Conservation (phyloP, 2,888 invertebrate genomes). For the Trichogramma evanescens region DNA sequence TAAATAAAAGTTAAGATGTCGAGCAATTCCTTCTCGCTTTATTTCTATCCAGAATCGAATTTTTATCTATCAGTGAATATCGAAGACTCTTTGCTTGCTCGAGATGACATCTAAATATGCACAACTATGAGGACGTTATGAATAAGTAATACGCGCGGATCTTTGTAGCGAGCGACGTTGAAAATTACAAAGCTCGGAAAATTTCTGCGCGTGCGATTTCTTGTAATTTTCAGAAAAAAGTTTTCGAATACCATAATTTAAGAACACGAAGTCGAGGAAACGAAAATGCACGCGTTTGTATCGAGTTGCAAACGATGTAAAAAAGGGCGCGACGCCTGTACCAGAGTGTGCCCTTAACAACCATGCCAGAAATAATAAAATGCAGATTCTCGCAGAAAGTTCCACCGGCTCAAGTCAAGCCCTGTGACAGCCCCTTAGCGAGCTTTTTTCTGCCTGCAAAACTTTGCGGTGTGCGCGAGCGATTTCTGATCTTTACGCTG, state of each 20-base stretch:
- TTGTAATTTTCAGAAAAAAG: too few species aligned
- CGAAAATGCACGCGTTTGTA: conserved; percentile 6
- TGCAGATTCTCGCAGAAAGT: conserved; percentile 34
- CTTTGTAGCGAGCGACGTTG: too few species aligned
- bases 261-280: conserved; percentile 22
- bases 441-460: conserved; percentile 18
- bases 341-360: conserved; percentile 31
- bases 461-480: conserved; percentile 16
- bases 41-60: neutral
- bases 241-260: neutral
- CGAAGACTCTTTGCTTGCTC: too few species aligned
- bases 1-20: conserved; percentile 10
- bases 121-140: too few species aligned
- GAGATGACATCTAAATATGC: too few species aligned
- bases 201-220: too few species aligned
- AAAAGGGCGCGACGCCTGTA: conserved; percentile 3
- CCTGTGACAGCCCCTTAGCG: conserved; percentile 18
- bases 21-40: conserved; percentile 2
- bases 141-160: too few species aligned
- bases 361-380: conserved; percentile 42
- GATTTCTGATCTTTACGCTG: conserved; percentile 18
- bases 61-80: neutral
- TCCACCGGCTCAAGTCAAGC: conserved; percentile 6
- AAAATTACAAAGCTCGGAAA: too few species aligned
- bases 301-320: conserved; percentile 17